phyloP scores from a whole-genome alignment of 2,888 invertebrate species.

The Pterostichus madidus region DNA sequence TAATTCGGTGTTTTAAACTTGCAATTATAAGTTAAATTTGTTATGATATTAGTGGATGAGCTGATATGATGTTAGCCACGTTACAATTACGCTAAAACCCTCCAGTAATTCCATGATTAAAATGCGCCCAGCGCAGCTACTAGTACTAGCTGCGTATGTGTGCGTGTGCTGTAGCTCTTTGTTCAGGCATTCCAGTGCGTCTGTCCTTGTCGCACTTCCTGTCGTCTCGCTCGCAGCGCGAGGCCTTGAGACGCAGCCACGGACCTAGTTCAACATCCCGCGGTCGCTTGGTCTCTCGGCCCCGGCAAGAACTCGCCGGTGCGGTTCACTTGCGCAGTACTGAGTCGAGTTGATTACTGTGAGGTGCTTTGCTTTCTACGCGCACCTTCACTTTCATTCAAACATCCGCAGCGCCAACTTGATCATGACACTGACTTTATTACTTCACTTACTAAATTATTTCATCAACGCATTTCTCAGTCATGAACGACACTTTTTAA shows the following conservation, averaged over 20 bases:
- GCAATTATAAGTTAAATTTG: not conserved
- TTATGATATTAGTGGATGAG: no score
- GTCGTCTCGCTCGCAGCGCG: conserved; percentile 68
- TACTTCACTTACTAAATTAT: not conserved
- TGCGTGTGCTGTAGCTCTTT: conserved; percentile 68
- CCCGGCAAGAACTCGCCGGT: conserved; percentile 20
- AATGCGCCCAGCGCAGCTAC: conserved; percentile 7
- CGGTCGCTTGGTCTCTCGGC: conserved; percentile 1
- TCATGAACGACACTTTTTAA: no score
- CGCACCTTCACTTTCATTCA: conserved; percentile 52
- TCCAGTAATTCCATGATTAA: conserved; percentile 9
- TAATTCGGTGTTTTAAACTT: not conserved
- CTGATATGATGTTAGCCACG: not conserved
- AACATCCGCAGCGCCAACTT: not conserved
- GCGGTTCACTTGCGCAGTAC: conserved; percentile 19
- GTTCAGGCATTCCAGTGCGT: conserved; percentile 71
- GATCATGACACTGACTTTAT: not conserved
- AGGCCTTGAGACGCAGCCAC: conserved; percentile 65
- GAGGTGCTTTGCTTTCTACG: conserved; percentile 41
- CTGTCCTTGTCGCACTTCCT: conserved; percentile 71
- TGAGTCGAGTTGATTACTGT: not conserved
- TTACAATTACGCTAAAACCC: not conserved
- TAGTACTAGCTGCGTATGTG: not conserved
- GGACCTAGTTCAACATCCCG: conserved; percentile 67
- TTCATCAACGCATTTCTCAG: not conserved